phyloP scores from a whole-genome alignment of 2,113 vertebrate species.

The Eulemur macaco region DNA sequence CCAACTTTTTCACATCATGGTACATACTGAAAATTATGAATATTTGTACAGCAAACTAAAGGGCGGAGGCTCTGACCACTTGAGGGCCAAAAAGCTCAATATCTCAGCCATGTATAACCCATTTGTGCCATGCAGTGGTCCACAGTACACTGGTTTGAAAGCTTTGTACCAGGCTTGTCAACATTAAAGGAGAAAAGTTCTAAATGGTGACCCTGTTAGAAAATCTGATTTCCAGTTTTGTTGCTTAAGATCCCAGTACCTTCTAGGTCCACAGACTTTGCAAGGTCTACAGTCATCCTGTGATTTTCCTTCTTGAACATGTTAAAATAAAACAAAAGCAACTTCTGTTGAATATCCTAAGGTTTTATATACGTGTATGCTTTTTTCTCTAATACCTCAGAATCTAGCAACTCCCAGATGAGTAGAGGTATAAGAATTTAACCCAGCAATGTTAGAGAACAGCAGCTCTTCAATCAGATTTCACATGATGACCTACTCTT shows the following conservation, averaged over 20 bases:
- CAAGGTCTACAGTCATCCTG: background rate
- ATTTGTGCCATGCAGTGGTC: background rate
- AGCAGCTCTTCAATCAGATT: slow-evolving; percentile 1
- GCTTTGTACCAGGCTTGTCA: background rate
- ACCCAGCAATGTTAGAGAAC: slow-evolving; percentile 7
- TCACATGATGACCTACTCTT: background rate
- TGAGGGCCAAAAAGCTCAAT: background rate
- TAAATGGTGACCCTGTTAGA: background rate
- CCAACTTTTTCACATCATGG: background rate
- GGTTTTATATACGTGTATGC: background rate
- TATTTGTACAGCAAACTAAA: background rate
- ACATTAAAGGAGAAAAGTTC: background rate
- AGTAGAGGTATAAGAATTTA: slow-evolving; percentile 1
- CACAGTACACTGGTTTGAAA: background rate
- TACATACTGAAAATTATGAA: slow-evolving; percentile 16
- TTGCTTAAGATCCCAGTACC: background rate
- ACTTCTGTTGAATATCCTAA: background rate
- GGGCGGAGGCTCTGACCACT: background rate
- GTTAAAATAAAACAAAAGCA: background rate
- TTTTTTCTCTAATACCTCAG: background rate
- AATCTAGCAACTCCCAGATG: background rate
- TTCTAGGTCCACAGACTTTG: background rate
- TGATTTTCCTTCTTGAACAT: slow-evolving; percentile 5
- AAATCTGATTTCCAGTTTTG: background rate
- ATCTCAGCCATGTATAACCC: background rate